Percentiles rank a stretch among this genome's conserved stretches.
These are phyloP conservation scores for Dendroctonus valens DNA, from an alignment of 1,140 invertebrate species.

Conservation along the genomic window DNA sequence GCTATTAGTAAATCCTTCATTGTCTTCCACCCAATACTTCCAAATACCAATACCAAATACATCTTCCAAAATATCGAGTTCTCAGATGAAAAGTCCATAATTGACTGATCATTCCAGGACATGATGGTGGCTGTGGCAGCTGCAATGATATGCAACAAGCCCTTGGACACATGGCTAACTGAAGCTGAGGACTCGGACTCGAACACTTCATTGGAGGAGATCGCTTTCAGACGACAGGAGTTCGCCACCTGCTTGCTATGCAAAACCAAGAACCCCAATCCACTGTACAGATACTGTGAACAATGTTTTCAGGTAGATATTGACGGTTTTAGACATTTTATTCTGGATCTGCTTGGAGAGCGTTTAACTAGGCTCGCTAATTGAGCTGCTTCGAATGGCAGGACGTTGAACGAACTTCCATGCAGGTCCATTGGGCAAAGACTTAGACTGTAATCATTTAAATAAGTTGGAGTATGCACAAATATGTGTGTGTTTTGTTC, in stretches of 20 bases:
- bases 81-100: not conserved
- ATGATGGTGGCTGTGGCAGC: conserved; percentile 39
- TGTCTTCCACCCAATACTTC: too few species aligned
- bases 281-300: conserved; percentile 63
- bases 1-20: too few species aligned
- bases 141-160: conserved; percentile 42
- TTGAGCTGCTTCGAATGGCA: not conserved
- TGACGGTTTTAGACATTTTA: conserved; percentile 1
- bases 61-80: too few species aligned
- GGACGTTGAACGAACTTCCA: not conserved
- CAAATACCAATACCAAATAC: too few species aligned
- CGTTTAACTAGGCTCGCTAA: not conserved
- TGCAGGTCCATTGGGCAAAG: not conserved
- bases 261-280: conserved; percentile 60
- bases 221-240: conserved; percentile 56
- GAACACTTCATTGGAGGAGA: conserved; percentile 50
- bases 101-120: conserved; percentile 30
- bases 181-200: conserved; percentile 58
- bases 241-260: conserved; percentile 65
- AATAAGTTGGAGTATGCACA: not conserved
- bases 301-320: conserved; percentile 62
- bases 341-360: conserved; percentile 1
- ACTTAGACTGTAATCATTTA: not conserved
- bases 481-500: conserved; percentile 1
- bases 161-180: conserved; percentile 43